phyloP scores from a whole-genome alignment of 2,113 vertebrate genomes.

The Syrrhaptes paradoxus region DNA sequence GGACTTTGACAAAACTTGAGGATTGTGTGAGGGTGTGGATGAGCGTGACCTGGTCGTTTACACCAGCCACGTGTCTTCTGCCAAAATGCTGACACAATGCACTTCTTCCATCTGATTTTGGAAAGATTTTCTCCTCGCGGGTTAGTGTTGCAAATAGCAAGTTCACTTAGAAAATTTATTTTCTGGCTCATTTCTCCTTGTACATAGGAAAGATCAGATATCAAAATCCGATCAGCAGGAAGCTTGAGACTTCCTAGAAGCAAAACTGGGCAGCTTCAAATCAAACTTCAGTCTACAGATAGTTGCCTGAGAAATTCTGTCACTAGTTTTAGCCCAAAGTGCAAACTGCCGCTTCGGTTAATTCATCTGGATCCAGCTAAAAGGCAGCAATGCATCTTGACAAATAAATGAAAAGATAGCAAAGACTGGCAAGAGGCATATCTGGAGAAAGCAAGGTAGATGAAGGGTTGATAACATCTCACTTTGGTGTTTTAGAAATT shows the following conservation, averaged over 20 bases:
- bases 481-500: background rate
- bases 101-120: background rate
- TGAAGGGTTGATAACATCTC: background rate
- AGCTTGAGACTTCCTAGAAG: background rate
- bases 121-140: background rate
- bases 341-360: background rate
- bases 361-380: background rate
- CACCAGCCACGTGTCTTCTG: accelerated
- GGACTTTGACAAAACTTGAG: background rate
- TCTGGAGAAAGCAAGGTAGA: background rate
- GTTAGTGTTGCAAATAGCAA: background rate
- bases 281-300: background rate
- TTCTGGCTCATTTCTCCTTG: background rate
- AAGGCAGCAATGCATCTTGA: background rate
- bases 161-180: background rate
- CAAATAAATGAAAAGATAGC: background rate
- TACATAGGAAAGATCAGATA: background rate
- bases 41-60: accelerated
- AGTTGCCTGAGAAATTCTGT: background rate
- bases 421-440: background rate
- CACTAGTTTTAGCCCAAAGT: background rate
- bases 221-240: background rate
- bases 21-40: background rate
- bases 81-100: accelerated
- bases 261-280: background rate